A percentile compares a stretch with the other conserved stretches of the same genome.
Evolutionary conservation across 1,140 invertebrate species (phyloP).

Genomic region (Aplysia californica): DNA sequence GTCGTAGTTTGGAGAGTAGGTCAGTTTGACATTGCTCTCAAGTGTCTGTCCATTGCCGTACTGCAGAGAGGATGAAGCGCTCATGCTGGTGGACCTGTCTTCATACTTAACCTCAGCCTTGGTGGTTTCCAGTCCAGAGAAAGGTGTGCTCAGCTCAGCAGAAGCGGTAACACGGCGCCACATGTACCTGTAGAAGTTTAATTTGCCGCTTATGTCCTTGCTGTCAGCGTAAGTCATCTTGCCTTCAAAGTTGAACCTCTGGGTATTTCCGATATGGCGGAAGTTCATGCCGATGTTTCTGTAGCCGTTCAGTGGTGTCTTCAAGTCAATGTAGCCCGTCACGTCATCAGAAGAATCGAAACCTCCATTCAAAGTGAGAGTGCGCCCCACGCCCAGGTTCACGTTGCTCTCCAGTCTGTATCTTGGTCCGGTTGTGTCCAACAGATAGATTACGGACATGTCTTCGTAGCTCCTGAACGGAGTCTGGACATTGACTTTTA

Average conservation of each 20-base stretch:
- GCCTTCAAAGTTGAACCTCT: constrained; percentile 22
- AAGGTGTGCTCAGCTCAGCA: constrained; percentile 34
- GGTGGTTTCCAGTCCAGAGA: constrained; percentile 19
- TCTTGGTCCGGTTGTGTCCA: background rate
- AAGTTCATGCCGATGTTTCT: constrained; percentile 34
- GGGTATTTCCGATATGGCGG: constrained; percentile 30
- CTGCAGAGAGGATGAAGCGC: background rate
- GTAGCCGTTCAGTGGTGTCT: constrained; percentile 30
- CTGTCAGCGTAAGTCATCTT: constrained; percentile 36
- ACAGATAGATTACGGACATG: constrained; percentile 19
- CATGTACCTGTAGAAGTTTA: constrained; percentile 19
- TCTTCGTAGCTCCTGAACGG: constrained; percentile 30
- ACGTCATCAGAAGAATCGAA: constrained; percentile 25
- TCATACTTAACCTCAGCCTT: constrained; percentile 33
- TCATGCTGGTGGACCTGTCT: constrained; percentile 21
- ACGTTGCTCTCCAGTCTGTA: constrained; percentile 17
- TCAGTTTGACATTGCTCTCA: background rate
- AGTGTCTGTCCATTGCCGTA: background rate
- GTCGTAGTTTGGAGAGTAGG: background rate
- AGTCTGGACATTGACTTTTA: constrained; percentile 24
- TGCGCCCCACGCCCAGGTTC: background rate
- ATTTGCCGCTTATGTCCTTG: constrained; percentile 13
- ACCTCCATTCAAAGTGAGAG: constrained; percentile 9
- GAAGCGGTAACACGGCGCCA: constrained; percentile 24
- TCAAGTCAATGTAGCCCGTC: constrained; percentile 33